Evolutionary conservation across 2,113 vertebrate genomes (phyloP).

Genomic region (Toxotes chatareus): DNA sequence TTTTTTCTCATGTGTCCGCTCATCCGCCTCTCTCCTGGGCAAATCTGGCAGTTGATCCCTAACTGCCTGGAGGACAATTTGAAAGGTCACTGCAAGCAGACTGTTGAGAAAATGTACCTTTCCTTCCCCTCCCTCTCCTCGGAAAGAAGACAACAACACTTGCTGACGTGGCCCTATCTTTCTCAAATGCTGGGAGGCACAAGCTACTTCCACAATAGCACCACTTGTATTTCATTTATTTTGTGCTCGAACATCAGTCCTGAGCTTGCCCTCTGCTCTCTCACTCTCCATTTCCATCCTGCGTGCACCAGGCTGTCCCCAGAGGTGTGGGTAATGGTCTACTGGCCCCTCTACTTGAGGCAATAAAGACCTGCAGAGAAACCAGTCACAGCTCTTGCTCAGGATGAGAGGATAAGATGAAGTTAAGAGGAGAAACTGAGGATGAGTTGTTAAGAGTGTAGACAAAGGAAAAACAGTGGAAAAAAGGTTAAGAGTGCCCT

Average conservation of each 20-base stretch:
- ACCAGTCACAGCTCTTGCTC: constrained; percentile 59
- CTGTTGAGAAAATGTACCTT: constrained; percentile 56
- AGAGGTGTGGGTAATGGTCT: constrained; percentile 69
- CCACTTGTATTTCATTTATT: constrained; percentile 76
- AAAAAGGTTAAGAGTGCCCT: constrained; percentile 56
- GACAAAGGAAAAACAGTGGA: constrained; percentile 51
- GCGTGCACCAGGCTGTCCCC: constrained; percentile 48
- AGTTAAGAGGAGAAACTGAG: constrained; percentile 53
- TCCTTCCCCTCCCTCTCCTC: constrained; percentile 38
- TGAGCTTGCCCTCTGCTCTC: constrained; percentile 35
- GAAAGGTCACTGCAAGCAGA: constrained; percentile 78
- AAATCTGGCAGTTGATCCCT: constrained; percentile 76
- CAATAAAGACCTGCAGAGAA: constrained; percentile 69
- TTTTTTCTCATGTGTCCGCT: constrained; percentile 40
- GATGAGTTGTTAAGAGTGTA: constrained; percentile 54
- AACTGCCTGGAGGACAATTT: constrained; percentile 73
- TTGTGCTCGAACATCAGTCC: constrained; percentile 62
- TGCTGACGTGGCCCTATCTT: constrained; percentile 80
- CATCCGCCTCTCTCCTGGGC: constrained; percentile 43
- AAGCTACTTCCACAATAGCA: constrained; percentile 59
- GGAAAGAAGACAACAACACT: constrained; percentile 73
- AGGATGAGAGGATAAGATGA: constrained; percentile 46
- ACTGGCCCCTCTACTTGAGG: constrained; percentile 52
- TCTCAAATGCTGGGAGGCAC: constrained; percentile 73
- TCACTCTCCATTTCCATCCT: constrained; percentile 42